Conservation (phyloP, 2,797 vertebrate species). For the Darevskia mixta region DNA sequence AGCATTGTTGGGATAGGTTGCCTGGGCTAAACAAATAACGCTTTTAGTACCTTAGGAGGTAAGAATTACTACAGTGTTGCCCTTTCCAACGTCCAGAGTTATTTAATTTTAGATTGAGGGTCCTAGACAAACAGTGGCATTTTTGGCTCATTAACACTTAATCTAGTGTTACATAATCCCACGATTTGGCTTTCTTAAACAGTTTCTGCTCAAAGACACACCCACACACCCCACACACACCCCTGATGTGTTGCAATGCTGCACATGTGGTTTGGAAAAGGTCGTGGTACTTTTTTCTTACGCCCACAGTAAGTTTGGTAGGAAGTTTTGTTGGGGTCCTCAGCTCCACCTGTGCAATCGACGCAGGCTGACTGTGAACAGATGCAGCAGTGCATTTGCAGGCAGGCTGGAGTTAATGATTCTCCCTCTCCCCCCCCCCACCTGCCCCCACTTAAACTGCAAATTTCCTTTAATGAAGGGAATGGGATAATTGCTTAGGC, state of each 20-base stretch:
- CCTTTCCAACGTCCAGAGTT: conserved; percentile 62
- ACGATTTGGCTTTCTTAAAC: conserved; percentile 64
- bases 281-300: not conserved
- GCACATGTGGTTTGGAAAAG: conserved; percentile 24
- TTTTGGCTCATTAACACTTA: conserved; percentile 75
- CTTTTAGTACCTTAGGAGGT: conserved; percentile 39
- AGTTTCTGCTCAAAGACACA: conserved; percentile 33
- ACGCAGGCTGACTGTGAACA: not conserved
- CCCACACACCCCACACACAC: not conserved
- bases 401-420: not conserved
- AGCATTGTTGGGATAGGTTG: conserved; percentile 50
- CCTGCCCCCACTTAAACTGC: conserved; percentile 13
- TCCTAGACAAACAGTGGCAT: conserved; percentile 73
- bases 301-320: conserved; percentile 37
- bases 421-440: conserved; percentile 33
- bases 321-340: conserved; percentile 31
- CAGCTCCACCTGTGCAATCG: not conserved
- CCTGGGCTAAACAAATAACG: conserved; percentile 56
- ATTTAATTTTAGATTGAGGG: conserved; percentile 71
- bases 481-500: conserved; percentile 30
- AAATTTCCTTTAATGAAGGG: conserved; percentile 47
- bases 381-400: fast-evolving
- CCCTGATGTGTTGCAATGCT: conserved; percentile 17
- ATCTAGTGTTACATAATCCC: conserved; percentile 72
- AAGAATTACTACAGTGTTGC: conserved; percentile 53